Conservation (phyloP, 2,888 invertebrate species). For the Sipha maydis region DNA sequence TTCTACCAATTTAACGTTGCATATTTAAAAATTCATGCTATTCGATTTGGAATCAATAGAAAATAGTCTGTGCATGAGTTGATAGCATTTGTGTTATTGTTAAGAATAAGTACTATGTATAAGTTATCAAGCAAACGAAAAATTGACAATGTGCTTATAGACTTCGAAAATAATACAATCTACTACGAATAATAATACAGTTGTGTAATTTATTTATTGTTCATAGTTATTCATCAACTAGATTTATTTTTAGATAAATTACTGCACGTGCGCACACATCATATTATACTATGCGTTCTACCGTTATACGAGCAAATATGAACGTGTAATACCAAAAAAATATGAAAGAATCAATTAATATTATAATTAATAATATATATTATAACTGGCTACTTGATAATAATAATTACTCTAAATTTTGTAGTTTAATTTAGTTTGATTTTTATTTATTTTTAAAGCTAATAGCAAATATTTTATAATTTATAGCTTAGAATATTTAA, state of each 20-base stretch:
- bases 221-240: neutral
- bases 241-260: neutral
- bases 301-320: neutral
- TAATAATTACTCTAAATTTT: neutral
- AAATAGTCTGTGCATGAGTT: constrained; percentile 33
- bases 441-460: constrained; percentile 5
- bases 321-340: neutral
- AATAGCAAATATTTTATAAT: constrained; percentile 19
- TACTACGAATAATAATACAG: neutral
- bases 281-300: neutral
- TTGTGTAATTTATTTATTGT: neutral
- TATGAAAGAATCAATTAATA: constrained; percentile 3
- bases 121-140: constrained; percentile 9
- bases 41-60: constrained; percentile 14
- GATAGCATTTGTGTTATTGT: constrained; percentile 30
- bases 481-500: constrained; percentile 24
- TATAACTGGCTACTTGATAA: neutral
- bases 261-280: neutral
- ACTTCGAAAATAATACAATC: neutral
- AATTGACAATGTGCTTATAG: constrained; percentile 16
- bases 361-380: neutral
- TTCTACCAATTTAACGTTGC: constrained; percentile 4
- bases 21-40: constrained; percentile 6
- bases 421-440: neutral
- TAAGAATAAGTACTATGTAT: neutral